A percentile compares a stretch with the other conserved stretches of the same genome.
Conservation (phyloP, 2,113 vertebrate genomes). For the Terrapene triunguis region DNA sequence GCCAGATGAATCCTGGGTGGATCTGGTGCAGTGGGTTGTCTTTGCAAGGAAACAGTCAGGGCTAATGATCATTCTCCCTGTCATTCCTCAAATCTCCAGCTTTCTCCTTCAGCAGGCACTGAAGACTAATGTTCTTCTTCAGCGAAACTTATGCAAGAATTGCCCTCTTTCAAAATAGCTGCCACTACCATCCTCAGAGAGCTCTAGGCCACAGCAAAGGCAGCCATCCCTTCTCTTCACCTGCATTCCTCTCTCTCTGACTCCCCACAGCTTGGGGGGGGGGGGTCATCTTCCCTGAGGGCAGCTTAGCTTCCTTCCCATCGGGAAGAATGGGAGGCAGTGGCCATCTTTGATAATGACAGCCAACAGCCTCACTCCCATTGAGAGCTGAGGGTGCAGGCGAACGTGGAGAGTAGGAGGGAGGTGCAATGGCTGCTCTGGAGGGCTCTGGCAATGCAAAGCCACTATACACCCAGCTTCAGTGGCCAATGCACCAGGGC, state of each 20-base stretch:
- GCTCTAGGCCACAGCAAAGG: neutral
- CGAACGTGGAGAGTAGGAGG: neutral
- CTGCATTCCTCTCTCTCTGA: fast-evolving
- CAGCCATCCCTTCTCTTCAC: neutral
- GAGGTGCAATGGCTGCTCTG: neutral
- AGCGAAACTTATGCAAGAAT: neutral
- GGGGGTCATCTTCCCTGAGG: neutral
- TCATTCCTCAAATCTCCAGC: neutral
- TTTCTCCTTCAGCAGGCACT: neutral
- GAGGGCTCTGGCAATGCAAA: neutral
- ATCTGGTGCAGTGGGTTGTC: neutral
- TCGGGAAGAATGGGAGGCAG: neutral
- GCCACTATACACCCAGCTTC: neutral
- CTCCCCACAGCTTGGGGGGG: neutral
- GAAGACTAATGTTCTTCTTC: neutral
- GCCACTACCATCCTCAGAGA: neutral
- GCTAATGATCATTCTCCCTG: neutral
- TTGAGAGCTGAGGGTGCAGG: neutral
- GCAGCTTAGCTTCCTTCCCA: neutral
- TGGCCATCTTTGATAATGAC: neutral
- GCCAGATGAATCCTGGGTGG: neutral
- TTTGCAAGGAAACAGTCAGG: neutral
- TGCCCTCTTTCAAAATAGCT: neutral
- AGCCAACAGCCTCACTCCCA: neutral
- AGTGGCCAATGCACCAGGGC: neutral